Percentiles rank a stretch among this genome's conserved stretches.
phyloP scores from a whole-genome alignment of 2,113 vertebrate genomes.

The Jaculus jaculus region DNA sequence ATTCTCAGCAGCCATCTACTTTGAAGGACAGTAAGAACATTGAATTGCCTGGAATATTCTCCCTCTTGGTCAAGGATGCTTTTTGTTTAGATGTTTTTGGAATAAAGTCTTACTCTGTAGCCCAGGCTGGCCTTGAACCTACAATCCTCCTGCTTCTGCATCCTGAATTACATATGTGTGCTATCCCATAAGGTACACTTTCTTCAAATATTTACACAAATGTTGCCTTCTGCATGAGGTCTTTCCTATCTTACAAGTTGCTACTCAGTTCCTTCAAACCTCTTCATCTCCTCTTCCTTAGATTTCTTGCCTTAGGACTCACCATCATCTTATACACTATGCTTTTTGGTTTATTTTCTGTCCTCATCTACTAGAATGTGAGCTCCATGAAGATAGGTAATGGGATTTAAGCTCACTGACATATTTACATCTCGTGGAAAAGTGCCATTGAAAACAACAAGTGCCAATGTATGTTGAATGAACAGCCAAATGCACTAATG shows the following conservation, averaged over 20 bases:
- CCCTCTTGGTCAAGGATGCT: neutral
- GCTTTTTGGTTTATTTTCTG: constrained; percentile 21
- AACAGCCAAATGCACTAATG: neutral
- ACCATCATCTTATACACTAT: neutral
- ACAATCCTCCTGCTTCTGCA: neutral
- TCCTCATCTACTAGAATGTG: neutral
- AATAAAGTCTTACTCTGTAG: neutral
- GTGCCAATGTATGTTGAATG: neutral
- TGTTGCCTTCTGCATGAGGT: neutral
- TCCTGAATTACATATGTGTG: neutral
- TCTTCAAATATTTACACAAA: neutral
- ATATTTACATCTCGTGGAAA: neutral
- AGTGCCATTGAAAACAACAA: neutral
- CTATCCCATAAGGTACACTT: neutral
- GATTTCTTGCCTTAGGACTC: neutral
- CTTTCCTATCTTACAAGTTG: constrained; percentile 13
- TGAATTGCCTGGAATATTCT: neutral
- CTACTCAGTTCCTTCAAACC: neutral
- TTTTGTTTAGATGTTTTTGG: neutral
- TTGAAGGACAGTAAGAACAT: constrained; percentile 5
- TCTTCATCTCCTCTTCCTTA: neutral
- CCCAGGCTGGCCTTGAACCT: neutral
- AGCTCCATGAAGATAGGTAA: neutral
- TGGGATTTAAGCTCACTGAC: constrained; percentile 1
- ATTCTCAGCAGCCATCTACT: neutral